Evolutionary conservation across 2,797 vertebrate species (phyloP).

Genomic region (Notolepis coatsorum): DNA sequence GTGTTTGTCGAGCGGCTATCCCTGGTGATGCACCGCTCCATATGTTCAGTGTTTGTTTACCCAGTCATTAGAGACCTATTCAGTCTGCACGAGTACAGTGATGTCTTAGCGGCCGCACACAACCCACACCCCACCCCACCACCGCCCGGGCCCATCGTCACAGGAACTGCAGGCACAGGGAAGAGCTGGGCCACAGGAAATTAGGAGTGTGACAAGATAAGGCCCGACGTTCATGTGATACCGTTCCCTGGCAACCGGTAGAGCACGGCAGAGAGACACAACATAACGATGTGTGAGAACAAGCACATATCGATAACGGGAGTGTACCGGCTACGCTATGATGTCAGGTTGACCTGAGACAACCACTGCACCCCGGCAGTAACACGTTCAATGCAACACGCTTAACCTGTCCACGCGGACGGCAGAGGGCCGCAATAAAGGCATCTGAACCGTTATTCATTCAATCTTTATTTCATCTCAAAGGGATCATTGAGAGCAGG

Average conservation of each 20-base stretch:
- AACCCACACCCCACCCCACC: neutral
- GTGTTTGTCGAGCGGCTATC: constrained; percentile 48
- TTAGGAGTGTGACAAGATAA: constrained; percentile 83
- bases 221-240: constrained; percentile 74
- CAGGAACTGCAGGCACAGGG: constrained; percentile 71
- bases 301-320: constrained; percentile 30
- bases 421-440: too few species aligned
- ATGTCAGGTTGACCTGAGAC: constrained; percentile 11
- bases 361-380: neutral
- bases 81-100: constrained; percentile 42
- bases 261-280: constrained; percentile 42
- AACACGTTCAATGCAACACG: constrained; percentile 6
- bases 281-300: constrained; percentile 51
- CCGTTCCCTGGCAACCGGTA: constrained; percentile 78
- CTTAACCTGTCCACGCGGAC: constrained; percentile 11
- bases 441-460: too few species aligned
- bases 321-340: constrained; percentile 3
- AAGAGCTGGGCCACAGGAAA: constrained; percentile 77
- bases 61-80: constrained; percentile 66
- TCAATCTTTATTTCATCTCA: too few species aligned
- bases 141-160: constrained; percentile 60
- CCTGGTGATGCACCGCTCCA: constrained; percentile 55
- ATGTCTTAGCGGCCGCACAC: constrained; percentile 39
- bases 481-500: too few species aligned
- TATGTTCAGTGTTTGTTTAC: constrained; percentile 71